Conservation (phyloP, 92 coral and sea anemone genomes). For the Heliopora coerulea region DNA sequence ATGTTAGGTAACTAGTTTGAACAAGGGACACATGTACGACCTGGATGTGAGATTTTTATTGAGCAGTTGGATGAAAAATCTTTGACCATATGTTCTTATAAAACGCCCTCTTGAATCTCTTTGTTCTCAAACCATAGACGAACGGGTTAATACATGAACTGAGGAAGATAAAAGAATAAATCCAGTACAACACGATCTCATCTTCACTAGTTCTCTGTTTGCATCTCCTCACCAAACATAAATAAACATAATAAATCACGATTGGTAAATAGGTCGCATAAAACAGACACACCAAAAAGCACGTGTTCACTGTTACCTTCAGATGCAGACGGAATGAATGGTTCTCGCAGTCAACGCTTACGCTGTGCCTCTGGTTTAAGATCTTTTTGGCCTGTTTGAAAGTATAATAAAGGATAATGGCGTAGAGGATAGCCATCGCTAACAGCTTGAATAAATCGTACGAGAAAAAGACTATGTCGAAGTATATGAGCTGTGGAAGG, state of each 20-base stretch:
- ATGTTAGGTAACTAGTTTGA: too few relatives aligned
- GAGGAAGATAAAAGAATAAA: too few relatives aligned
- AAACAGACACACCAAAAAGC: slow-evolving; percentile 7
- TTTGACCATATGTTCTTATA: too few relatives aligned
- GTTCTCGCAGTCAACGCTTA: background rate
- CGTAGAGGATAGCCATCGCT: slow-evolving; percentile 10
- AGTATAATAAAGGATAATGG: slow-evolving; percentile 4
- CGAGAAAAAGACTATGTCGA: background rate
- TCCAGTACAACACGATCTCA: too few relatives aligned
- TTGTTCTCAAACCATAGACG: too few relatives aligned
- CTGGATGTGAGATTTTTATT: too few relatives aligned
- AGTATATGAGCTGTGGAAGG: background rate
- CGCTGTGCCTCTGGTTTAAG: background rate
- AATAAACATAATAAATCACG: slow-evolving; percentile 12
- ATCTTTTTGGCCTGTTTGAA: slow-evolving; percentile 9
- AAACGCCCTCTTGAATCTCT: too few relatives aligned
- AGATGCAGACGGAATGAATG: background rate
- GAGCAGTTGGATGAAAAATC: too few relatives aligned
- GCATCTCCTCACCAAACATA: background rate
- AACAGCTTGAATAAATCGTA: background rate
- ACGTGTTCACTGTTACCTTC: slow-evolving; percentile 7
- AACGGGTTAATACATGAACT: too few relatives aligned
- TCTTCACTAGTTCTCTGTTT: too few relatives aligned
- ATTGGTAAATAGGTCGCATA: slow-evolving; percentile 19
- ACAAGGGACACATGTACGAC: too few relatives aligned